phyloP scores from a whole-genome alignment of 1,140 invertebrate species.

The Dendrolimus kikuchii region DNA sequence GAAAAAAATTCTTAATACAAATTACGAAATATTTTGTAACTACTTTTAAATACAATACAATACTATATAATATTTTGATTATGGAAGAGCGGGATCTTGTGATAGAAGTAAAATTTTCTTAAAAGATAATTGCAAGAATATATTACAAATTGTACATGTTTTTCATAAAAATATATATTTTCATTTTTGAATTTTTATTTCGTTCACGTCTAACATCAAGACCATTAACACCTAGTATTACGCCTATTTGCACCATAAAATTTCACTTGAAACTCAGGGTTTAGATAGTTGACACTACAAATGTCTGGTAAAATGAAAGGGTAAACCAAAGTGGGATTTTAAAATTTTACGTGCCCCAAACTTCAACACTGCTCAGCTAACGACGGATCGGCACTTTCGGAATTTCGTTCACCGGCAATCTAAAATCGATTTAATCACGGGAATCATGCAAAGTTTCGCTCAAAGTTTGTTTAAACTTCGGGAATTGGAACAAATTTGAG shows the following conservation, averaged over 20 bases:
- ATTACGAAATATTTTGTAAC: too few species aligned
- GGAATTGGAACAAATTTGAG: conserved; percentile 62
- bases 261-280: background rate
- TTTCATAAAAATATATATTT: too few species aligned
- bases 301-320: conserved; percentile 14
- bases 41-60: too few species aligned
- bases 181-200: too few species aligned
- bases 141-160: too few species aligned
- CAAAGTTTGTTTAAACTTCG: conserved; percentile 61
- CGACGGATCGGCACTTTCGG: conserved; percentile 57
- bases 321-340: conserved; percentile 28
- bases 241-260: conserved; percentile 3
- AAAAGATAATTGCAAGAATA: too few species aligned
- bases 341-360: conserved; percentile 36
- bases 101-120: too few species aligned
- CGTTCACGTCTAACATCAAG: too few species aligned
- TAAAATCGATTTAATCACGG: conserved; percentile 64
- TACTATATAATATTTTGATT: too few species aligned
- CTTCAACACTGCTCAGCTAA: conserved; percentile 43
- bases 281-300: background rate
- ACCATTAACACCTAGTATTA: too few species aligned
- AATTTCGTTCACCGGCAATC: conserved; percentile 58
- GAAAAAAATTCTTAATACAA: too few species aligned
- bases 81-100: too few species aligned
- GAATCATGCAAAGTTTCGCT: conserved; percentile 58